Percentiles rank a stretch among this genome's conserved stretches.
phyloP scores from a whole-genome alignment of 2,113 vertebrate genomes.

The Gymnogyps californianus region DNA sequence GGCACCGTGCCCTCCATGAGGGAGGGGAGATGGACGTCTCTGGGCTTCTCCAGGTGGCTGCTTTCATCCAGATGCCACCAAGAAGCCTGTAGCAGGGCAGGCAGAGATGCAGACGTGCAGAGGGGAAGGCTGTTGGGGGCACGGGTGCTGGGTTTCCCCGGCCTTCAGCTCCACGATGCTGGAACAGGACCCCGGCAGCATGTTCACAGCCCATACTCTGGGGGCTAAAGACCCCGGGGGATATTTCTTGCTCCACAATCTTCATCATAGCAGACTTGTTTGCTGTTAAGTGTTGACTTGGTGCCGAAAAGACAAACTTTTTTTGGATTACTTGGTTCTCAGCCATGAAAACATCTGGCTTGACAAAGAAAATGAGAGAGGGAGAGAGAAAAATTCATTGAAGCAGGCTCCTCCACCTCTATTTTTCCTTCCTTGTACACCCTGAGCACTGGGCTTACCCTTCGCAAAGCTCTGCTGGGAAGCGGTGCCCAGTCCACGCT shows the following conservation, averaged over 20 bases:
- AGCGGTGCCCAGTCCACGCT: not conserved
- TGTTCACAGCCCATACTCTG: not conserved
- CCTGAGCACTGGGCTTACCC: not conserved
- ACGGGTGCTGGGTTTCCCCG: not conserved
- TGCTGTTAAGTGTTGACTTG: not conserved
- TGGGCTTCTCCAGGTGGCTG: not conserved
- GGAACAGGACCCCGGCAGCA: not conserved
- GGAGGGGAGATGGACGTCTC: not conserved
- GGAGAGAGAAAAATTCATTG: not conserved
- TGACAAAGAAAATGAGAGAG: not conserved
- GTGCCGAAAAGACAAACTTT: not conserved
- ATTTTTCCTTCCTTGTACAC: fast-evolving
- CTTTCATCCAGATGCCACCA: not conserved
- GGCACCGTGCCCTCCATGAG: not conserved
- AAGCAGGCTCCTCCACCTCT: not conserved
- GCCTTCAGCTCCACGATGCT: not conserved
- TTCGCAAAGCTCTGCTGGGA: not conserved
- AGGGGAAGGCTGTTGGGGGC: not conserved
- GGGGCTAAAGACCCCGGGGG: not conserved
- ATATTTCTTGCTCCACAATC: not conserved
- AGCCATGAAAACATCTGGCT: not conserved
- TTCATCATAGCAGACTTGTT: not conserved
- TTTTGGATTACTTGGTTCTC: not conserved
- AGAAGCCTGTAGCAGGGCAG: not conserved
- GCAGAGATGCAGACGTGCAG: fast-evolving